A percentile compares a stretch with the other conserved stretches of the same genome.
These are phyloP conservation scores for Pomatostomus ruficeps DNA, from an alignment of 2,113 vertebrate species.

Conservation along the genomic window DNA sequence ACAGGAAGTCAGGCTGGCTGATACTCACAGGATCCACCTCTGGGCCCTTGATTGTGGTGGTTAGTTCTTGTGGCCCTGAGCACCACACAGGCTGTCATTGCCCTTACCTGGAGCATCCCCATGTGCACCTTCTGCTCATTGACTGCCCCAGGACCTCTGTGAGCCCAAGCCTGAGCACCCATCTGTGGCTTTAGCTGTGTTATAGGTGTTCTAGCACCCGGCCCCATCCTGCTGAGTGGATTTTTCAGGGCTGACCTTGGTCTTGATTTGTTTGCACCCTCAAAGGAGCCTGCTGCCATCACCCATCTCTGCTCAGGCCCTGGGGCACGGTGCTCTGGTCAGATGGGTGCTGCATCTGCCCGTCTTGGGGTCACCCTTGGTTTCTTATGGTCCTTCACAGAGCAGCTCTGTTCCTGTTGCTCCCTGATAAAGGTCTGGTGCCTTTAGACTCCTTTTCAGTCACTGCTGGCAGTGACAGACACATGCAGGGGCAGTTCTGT, in stretches of 20 bases:
- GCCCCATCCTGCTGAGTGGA: neutral
- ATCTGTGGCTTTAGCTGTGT: neutral
- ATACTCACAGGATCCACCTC: neutral
- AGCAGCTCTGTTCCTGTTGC: neutral
- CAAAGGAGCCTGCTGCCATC: neutral
- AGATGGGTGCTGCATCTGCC: neutral
- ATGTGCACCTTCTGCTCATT: neutral
- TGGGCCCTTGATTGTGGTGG: too few species aligned
- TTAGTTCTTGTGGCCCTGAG: neutral
- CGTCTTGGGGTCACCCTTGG: neutral
- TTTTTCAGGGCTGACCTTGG: neutral
- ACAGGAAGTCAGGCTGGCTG: neutral
- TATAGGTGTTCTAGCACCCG: neutral
- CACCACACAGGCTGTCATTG: neutral
- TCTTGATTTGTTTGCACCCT: neutral
- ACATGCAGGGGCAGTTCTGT: neutral
- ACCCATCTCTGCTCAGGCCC: neutral
- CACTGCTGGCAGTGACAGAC: neutral
- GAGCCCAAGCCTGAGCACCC: neutral
- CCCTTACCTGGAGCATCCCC: neutral
- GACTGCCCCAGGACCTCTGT: neutral
- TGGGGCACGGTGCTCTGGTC: neutral
- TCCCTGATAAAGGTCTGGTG: neutral
- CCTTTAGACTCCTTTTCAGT: neutral
- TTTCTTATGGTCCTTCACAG: neutral